These are phyloP conservation scores for Sciurus niger DNA, from an alignment of 2,113 vertebrate species.

Conservation along the genomic window DNA sequence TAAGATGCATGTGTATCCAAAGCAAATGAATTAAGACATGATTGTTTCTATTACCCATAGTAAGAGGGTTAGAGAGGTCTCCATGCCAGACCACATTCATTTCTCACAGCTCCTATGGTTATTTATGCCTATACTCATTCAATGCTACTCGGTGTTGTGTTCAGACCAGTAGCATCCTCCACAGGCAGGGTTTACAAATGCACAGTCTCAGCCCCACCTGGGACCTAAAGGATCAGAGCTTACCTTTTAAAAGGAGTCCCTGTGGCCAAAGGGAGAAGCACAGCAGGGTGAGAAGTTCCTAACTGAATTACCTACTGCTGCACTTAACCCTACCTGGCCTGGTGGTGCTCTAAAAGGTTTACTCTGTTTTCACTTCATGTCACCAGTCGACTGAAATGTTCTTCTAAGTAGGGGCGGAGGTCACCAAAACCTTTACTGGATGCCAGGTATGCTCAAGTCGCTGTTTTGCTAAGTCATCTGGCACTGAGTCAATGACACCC, in stretches of 20 bases:
- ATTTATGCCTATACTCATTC: background rate
- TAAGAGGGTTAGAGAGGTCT: background rate
- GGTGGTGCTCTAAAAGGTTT: background rate
- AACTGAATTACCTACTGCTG: background rate
- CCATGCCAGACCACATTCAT: background rate
- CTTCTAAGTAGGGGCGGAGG: background rate
- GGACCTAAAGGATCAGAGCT: background rate
- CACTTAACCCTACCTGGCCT: background rate
- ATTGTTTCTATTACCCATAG: background rate
- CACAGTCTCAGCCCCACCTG: background rate
- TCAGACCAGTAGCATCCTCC: background rate
- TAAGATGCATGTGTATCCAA: background rate
- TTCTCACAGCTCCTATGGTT: background rate
- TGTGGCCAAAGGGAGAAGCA: background rate
- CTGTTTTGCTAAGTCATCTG: background rate
- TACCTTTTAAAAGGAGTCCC: background rate
- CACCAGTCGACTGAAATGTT: background rate
- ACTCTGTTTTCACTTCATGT: background rate
- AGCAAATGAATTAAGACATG: constrained; percentile 16
- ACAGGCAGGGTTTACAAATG: background rate
- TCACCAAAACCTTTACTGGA: background rate
- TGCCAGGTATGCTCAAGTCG: background rate
- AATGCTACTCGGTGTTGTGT: background rate
- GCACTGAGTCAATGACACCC: background rate
- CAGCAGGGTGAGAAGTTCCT: background rate